Evolutionary conservation across 2,797 vertebrate species (phyloP).

Genomic region (Antrozous pallidus): DNA sequence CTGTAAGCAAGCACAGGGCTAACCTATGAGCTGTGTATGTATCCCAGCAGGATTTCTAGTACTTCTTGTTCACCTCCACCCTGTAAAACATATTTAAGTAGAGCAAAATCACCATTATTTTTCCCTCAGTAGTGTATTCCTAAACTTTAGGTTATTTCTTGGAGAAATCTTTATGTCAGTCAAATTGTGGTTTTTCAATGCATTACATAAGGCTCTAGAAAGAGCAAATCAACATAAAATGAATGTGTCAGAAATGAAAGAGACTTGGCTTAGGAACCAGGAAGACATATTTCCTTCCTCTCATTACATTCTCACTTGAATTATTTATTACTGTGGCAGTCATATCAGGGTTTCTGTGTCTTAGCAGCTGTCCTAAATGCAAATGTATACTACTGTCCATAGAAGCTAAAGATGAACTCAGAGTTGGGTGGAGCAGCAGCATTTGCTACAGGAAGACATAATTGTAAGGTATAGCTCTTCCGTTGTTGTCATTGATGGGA

Average conservation of each 20-base stretch:
- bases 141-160: background rate
- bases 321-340: background rate
- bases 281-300: background rate
- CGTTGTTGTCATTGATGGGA: background rate
- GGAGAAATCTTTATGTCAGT: background rate
- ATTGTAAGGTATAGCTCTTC: background rate
- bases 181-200: background rate
- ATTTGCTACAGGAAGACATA: background rate
- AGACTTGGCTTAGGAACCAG: background rate
- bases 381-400: background rate
- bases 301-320: background rate
- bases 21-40: background rate
- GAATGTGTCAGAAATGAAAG: background rate
- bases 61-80: background rate
- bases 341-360: background rate
- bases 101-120: background rate
- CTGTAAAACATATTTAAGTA: background rate
- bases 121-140: background rate
- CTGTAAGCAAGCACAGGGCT: background rate
- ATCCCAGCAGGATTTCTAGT: background rate
- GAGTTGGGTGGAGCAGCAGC: background rate
- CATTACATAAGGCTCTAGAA: background rate
- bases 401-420: background rate
- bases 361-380: background rate
- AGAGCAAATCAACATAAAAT: background rate